These are phyloP conservation scores for Onychomys leucogaster DNA, from an alignment of 2,797 vertebrate genomes.

Conservation along the genomic window DNA sequence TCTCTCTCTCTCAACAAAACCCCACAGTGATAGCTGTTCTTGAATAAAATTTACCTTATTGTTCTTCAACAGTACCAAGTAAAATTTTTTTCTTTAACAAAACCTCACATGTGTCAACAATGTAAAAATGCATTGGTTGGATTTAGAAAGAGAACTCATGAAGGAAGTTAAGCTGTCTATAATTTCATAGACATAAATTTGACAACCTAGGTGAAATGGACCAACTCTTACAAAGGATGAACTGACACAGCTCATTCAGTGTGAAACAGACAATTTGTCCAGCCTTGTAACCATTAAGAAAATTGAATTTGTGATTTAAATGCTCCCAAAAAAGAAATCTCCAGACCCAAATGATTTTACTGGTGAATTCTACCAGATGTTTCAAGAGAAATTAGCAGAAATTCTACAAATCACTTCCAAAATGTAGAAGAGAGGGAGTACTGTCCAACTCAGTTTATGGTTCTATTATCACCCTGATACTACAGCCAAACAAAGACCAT, in stretches of 20 bases:
- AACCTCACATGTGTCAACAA: neutral
- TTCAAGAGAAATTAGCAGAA: slow-evolving; percentile 62
- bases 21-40: neutral
- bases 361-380: slow-evolving; percentile 49
- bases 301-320: slow-evolving; percentile 64
- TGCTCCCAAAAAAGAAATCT: slow-evolving; percentile 29
- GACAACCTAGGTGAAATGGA: slow-evolving; percentile 2
- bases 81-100: slow-evolving; percentile 13
- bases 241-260: neutral
- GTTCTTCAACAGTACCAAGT: neutral
- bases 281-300: slow-evolving; percentile 18
- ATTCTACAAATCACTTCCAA: slow-evolving; percentile 50
- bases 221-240: neutral
- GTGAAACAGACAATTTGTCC: slow-evolving; percentile 37
- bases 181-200: neutral
- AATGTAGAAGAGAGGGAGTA: neutral
- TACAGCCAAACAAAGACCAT: slow-evolving; percentile 4
- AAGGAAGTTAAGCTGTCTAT: neutral
- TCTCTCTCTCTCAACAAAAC: neutral
- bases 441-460: neutral
- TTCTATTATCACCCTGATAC: slow-evolving; percentile 1
- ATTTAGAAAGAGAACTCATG: neutral
- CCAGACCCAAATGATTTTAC: slow-evolving; percentile 39
- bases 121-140: neutral
- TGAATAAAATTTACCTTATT: neutral